Evolutionary conservation across 2,797 vertebrate genomes (phyloP).

Genomic region (Rhincodon typus): DNA sequence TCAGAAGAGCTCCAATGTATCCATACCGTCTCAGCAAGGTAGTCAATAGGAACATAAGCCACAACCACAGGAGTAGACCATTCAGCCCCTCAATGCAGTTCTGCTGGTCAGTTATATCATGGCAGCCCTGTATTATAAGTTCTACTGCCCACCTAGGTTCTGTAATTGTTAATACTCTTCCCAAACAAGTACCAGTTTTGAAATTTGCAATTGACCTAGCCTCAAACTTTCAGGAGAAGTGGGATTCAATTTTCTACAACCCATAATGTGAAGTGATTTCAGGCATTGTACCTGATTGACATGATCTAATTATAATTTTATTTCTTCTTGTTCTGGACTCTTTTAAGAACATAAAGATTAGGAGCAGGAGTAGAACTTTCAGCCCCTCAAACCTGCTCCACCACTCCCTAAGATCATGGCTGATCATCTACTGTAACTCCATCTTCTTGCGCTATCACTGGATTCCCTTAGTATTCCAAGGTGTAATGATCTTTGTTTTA

Average conservation of each 20-base stretch:
- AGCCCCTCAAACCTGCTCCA: not conserved
- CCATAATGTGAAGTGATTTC: not conserved
- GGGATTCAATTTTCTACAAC: not conserved
- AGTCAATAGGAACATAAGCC: not conserved
- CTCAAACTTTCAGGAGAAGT: not conserved
- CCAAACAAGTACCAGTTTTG: not conserved
- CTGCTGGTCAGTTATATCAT: not conserved
- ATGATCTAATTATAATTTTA: not conserved
- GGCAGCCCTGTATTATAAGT: not conserved
- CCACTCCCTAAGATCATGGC: not conserved
- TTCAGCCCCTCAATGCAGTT: not conserved
- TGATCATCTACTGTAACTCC: not conserved
- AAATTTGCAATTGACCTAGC: not conserved
- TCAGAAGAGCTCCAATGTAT: constrained; percentile 24
- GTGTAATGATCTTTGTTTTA: not conserved
- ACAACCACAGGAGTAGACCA: not conserved
- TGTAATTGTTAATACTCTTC: not conserved
- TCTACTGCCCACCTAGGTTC: not conserved
- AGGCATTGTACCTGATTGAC: not conserved
- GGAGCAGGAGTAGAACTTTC: not conserved
- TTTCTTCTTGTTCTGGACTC: not conserved
- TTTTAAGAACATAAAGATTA: not conserved
- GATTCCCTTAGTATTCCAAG: not conserved
- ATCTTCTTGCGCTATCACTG: not conserved
- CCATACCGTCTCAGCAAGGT: constrained; percentile 61